Evolutionary conservation across 2,797 vertebrate genomes (phyloP), one percentile per base, ranked within the genome.

Genomic region (Gila robusta): DNA sequence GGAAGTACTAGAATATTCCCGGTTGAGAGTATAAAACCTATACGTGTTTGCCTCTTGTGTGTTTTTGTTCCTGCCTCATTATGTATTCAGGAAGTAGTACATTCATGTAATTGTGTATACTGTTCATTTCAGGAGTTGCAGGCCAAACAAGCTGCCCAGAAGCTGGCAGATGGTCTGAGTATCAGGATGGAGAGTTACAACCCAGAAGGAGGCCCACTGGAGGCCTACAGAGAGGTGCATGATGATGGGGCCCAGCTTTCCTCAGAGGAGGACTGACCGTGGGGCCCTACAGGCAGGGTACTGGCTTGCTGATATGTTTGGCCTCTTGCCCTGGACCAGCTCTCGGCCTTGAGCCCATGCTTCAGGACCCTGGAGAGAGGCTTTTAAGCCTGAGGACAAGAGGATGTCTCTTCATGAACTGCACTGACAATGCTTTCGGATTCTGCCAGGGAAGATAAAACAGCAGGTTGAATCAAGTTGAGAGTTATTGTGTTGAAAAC

Each of bases 111-210:
- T 69, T 74, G 56, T 83, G 16, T 73, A 9, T 32, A 52, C 56
- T 85, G 52, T 79, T 32, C 90, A 89, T 92, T 95, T 79, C 89
- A 99, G 98, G 97, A 97, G 92, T 91, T 97, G 91, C 97, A 98
- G 92, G 97, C 97, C 91, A 98, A 96, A 92, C 92, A 97, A 85
- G 96, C 97, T 85, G 97, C 97, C 88, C 97, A 98, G 92, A 99
- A 97, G 91, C 95, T 99, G 92, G 95, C 96, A 41, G 95, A 98
- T 92, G 96, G 94, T 89, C 89, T 97, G 91, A 96, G 96, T 91
- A 90, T 96, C 91, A 95, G 95, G 92, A 97, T 97, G 95, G 94
- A 91, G 92, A 96, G 90, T 91, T 98, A 94, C 91, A 91, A 90
- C 93, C 96, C 95, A 86, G 97, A 98, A 84, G 93, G 95, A 14